Evolutionary conservation across 2,113 vertebrate genomes (phyloP), one percentile per base, ranked within the genome.

Genomic region (Pollimyrus isidori): DNA sequence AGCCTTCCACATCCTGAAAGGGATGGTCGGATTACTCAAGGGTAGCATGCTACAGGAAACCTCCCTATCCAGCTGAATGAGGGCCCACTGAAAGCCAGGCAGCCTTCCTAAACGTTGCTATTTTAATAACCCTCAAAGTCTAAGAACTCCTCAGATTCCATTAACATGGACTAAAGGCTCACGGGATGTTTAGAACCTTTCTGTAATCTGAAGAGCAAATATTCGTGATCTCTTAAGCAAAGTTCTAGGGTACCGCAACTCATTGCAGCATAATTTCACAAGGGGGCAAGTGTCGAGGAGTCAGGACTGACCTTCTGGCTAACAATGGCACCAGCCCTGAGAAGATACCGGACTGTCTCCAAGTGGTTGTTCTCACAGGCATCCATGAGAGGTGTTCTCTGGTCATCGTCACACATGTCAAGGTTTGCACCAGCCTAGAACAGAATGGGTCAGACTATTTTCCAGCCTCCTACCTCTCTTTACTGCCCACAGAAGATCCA

Each of bases 301-400:
- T 23, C 62, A 23, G 30, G 21, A 80, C 73, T 35, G 49, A 99
- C 98, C 97, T 98, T 99, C 42, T 98, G 98, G 52, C 95, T 97
- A 89, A 96, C 95, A 0, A 97, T 96, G 45, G 98, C 98, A 92
- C 98, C 98, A 1, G 98, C 98, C 94, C 97, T 96, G 91, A 99
- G 96, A 92, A 99, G 96, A 94, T 99, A 99, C 92, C 96, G 94
- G 89, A 98, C 98, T 17, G 97, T 96, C 4, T 99, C 98, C 94
- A 99, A 93, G 91, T 99, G 97, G 95, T 98, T 98, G 95, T 98
- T 99, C 94, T 99, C 98, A 46, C 98, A 97, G 23, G 98, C 97
- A 86, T 99, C 98, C 98, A 99, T 99, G 94, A 99, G 93, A 0
- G 98, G 98, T 1, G 98, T 99, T 89, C 98, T 94, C 95, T 99